Percentiles rank a stretch among this genome's conserved stretches.
Evolutionary conservation across 2,797 vertebrate genomes (phyloP).

Genomic region (Tympanoctomys barrerae): DNA sequence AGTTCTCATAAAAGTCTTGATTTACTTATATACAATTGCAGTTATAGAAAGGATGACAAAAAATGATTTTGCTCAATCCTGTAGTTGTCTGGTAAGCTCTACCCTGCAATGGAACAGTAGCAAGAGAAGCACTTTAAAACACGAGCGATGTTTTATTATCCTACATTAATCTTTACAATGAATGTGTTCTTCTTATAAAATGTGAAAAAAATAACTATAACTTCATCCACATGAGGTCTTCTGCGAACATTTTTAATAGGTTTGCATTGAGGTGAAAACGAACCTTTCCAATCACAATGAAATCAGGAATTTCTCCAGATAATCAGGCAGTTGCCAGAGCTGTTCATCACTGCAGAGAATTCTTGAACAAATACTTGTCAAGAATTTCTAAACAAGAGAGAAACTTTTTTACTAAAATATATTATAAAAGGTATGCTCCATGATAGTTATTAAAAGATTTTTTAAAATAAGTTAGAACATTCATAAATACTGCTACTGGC

Average conservation of each 20-base stretch:
- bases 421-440: neutral
- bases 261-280: neutral
- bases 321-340: neutral
- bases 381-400: neutral
- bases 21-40: neutral
- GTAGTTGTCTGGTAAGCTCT: neutral
- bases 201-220: neutral
- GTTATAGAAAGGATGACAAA: neutral
- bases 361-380: neutral
- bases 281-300: neutral
- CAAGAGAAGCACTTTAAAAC: neutral
- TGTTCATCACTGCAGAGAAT: neutral
- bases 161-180: neutral
- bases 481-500: neutral
- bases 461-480: neutral
- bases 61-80: neutral
- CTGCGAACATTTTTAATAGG: neutral
- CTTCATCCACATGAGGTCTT: neutral
- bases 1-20: neutral
- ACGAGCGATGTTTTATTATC: neutral
- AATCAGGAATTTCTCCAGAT: neutral
- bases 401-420: neutral
- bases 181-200: neutral
- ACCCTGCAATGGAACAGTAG: neutral
- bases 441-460: neutral